Percentiles rank a stretch among this genome's conserved stretches.
Evolutionary conservation across 2,797 vertebrate species (phyloP).

Genomic region (Poecilia wingei): DNA sequence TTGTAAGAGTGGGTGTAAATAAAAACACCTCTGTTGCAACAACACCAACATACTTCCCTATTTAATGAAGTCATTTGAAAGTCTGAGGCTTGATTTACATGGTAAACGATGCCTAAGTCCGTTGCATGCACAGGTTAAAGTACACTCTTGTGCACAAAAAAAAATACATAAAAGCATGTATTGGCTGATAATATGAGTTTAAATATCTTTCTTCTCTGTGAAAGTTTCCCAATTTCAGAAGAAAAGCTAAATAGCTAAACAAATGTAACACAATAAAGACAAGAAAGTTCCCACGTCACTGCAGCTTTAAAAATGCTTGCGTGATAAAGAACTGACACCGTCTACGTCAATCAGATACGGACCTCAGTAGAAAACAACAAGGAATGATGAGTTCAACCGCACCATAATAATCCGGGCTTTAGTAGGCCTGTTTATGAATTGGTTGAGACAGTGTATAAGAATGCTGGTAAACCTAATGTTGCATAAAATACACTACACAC

Average conservation of each 20-base stretch:
- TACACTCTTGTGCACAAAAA: neutral
- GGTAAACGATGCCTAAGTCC: neutral
- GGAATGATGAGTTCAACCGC: neutral
- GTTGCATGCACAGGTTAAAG: neutral
- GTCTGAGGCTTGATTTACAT: neutral
- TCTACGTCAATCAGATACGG: neutral
- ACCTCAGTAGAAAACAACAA: neutral
- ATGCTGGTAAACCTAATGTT: neutral
- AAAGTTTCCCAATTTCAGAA: neutral
- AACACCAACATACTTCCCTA: neutral
- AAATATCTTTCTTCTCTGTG: neutral
- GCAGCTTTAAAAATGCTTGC: neutral
- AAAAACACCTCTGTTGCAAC: neutral
- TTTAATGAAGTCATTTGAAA: neutral
- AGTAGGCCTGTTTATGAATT: neutral
- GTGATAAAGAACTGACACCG: neutral
- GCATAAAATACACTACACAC: neutral
- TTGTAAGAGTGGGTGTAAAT: neutral
- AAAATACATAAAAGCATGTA: neutral
- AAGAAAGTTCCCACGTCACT: neutral
- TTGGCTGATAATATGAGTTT: neutral
- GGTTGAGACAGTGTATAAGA: neutral
- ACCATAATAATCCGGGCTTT: neutral
- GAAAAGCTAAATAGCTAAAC: neutral
- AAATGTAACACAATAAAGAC: neutral